These are phyloP conservation scores for Heterocephalus glaber DNA, from an alignment of 2,113 vertebrate species.

Conservation along the genomic window DNA sequence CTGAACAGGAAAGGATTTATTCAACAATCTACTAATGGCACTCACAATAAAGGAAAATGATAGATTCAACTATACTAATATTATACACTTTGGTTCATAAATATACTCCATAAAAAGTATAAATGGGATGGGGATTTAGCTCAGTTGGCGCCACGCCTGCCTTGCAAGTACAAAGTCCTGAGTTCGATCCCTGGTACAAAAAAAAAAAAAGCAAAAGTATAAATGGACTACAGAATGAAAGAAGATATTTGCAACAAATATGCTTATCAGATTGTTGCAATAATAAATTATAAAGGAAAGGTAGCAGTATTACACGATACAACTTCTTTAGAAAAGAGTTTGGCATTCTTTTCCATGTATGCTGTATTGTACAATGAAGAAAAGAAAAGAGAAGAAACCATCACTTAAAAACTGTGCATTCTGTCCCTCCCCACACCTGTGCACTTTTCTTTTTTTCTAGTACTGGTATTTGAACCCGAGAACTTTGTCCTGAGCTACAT, in stretches of 20 bases:
- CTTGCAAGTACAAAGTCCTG: no score
- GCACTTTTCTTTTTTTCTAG: not conserved
- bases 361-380: not conserved
- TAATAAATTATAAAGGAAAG: not conserved
- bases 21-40: not conserved
- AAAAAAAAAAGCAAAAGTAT: no score
- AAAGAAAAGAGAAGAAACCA: constrained; percentile 11
- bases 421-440: not conserved
- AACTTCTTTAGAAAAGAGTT: not conserved
- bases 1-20: constrained; percentile 30
- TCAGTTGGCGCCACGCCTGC: no score
- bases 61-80: not conserved
- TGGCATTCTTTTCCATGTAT: not conserved
- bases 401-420: not conserved
- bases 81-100: constrained; percentile 3
- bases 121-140: no score
- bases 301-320: not conserved
- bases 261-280: not conserved
- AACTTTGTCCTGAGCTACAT: not conserved
- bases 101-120: not conserved
- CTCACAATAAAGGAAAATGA: not conserved
- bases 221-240: not conserved
- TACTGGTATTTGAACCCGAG: not conserved
- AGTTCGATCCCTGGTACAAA: no score
- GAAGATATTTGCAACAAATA: not conserved